These are phyloP conservation scores for Stegastes partitus DNA, from an alignment of 2,113 vertebrate genomes.

Conservation along the genomic window DNA sequence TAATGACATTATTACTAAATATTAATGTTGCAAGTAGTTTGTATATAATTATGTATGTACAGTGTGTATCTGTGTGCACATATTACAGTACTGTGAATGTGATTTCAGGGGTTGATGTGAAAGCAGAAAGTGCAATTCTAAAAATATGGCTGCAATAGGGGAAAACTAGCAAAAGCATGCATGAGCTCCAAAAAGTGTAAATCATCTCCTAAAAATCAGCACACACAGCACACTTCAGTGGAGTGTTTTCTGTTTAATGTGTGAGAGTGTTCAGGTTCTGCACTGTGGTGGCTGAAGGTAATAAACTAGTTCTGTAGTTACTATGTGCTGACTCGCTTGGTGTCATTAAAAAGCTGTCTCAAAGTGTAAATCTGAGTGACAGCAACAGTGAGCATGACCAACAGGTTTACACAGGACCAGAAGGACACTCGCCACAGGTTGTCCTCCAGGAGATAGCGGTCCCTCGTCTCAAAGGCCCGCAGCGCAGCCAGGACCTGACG, in stretches of 20 bases:
- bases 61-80: background rate
- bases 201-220: background rate
- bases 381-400: conserved; percentile 85
- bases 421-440: conserved; percentile 90
- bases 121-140: background rate
- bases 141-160: background rate
- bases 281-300: background rate
- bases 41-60: background rate
- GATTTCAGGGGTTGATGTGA: background rate
- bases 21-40: background rate
- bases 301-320: background rate
- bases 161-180: background rate
- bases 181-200: background rate
- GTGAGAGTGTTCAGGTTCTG: background rate
- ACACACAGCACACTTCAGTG: background rate
- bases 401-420: conserved; percentile 88
- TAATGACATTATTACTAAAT: background rate
- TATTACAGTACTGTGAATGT: background rate
- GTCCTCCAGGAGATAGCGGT: conserved; percentile 90
- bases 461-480: conserved; percentile 87
- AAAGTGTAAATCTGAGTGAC: conserved; percentile 87
- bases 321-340: conserved; percentile 80
- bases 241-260: background rate
- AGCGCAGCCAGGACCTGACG: conserved; percentile 84
- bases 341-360: conserved; percentile 86